phyloP scores from a whole-genome alignment of 2,797 vertebrate genomes.

The Cichlasoma orientale region DNA sequence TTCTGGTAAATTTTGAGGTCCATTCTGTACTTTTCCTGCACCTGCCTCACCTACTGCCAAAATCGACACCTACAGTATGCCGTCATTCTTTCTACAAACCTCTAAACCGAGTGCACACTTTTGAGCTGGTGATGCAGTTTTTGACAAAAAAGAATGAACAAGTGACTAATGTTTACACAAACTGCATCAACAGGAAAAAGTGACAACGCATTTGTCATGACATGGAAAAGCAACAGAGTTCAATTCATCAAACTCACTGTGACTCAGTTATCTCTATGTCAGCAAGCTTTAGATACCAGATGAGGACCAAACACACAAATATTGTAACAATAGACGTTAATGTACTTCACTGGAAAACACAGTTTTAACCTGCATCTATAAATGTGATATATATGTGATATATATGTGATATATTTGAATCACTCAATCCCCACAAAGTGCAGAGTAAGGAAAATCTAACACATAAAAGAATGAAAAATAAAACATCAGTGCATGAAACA shows the following conservation, averaged over 20 bases:
- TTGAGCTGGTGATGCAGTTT: not conserved
- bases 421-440: not conserved
- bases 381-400: not conserved
- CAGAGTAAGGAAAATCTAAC: slow-evolving; percentile 7
- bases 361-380: not conserved
- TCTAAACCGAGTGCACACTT: not conserved
- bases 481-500: not conserved
- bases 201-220: not conserved
- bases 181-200: not conserved
- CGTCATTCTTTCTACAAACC: not conserved
- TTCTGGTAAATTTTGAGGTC: not conserved
- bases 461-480: not conserved
- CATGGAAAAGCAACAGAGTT: not conserved
- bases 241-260: not conserved
- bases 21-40: not conserved
- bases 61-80: not conserved
- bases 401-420: not conserved
- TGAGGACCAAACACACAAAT: not conserved
- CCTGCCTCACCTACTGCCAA: not conserved
- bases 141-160: not conserved
- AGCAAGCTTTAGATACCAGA: not conserved
- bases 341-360: not conserved
- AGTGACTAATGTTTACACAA: not conserved
- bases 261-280: not conserved
- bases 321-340: not conserved